Conservation (phyloP, 2,888 invertebrate genomes). For the Ommatoiulus sabulosus region DNA sequence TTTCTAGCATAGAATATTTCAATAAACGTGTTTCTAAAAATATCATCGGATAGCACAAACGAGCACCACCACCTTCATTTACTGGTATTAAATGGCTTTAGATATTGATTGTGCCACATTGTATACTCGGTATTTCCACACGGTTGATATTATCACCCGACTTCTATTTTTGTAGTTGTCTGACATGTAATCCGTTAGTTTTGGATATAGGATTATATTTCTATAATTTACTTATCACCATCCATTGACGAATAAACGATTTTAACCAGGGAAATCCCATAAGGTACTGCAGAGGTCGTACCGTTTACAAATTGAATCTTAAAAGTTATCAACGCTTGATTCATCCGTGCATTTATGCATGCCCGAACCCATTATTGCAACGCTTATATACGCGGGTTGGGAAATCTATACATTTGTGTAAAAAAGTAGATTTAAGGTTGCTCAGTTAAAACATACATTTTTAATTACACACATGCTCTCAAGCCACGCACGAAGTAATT, state of each 20-base stretch:
- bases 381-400: no score
- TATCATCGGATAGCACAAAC: background rate
- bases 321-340: background rate
- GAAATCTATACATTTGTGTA: no score
- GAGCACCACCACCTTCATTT: background rate
- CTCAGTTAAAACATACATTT: no score
- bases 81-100: constrained; percentile 21
- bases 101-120: background rate
- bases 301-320: background rate
- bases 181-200: background rate
- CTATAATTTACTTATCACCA: background rate
- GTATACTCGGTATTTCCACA: background rate
- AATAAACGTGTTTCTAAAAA: constrained; percentile 37
- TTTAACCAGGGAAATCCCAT: background rate
- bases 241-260: background rate
- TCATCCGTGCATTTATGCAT: background rate
- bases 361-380: no score
- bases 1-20: background rate
- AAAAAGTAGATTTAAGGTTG: no score
- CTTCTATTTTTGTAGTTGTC: background rate
- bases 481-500: no score
- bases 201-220: background rate
- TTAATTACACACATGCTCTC: no score
- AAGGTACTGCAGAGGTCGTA: background rate
- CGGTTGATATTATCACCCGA: background rate